phyloP scores from a whole-genome alignment of 2,113 vertebrate species.

The Oreotrochilus melanogaster region DNA sequence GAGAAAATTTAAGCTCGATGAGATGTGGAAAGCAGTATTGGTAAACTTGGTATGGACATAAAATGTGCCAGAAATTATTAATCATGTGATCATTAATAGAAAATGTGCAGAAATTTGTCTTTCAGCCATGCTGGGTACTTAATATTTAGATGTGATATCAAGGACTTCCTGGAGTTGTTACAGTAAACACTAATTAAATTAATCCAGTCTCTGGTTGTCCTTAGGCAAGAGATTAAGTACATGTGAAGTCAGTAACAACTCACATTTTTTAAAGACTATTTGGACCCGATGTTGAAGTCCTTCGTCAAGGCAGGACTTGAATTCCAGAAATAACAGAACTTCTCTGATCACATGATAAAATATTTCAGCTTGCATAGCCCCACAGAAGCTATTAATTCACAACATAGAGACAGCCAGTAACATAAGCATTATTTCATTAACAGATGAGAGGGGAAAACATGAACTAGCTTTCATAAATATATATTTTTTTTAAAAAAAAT shows the following conservation, averaged over 20 bases:
- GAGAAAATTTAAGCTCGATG: neutral
- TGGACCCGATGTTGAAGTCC: neutral
- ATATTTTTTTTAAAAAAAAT: no score
- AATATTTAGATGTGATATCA: neutral
- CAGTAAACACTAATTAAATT: neutral
- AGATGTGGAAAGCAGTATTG: neutral
- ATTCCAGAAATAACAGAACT: neutral
- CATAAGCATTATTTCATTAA: neutral
- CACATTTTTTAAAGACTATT: neutral
- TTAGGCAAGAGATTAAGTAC: neutral
- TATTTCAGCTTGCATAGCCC: neutral
- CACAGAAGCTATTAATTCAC: neutral
- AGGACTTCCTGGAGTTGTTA: neutral
- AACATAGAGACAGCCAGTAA: fast-evolving
- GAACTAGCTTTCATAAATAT: neutral
- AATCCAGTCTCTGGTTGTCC: neutral
- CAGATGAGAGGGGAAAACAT: neutral
- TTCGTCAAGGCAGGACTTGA: neutral
- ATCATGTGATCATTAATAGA: neutral
- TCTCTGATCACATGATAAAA: neutral
- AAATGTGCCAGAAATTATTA: neutral
- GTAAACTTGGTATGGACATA: neutral
- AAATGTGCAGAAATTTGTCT: neutral
- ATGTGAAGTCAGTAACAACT: neutral
- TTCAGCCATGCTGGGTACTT: neutral